Evolutionary conservation across 2,888 invertebrate genomes (phyloP).

Genomic region (Arrhopalites spinosus): DNA sequence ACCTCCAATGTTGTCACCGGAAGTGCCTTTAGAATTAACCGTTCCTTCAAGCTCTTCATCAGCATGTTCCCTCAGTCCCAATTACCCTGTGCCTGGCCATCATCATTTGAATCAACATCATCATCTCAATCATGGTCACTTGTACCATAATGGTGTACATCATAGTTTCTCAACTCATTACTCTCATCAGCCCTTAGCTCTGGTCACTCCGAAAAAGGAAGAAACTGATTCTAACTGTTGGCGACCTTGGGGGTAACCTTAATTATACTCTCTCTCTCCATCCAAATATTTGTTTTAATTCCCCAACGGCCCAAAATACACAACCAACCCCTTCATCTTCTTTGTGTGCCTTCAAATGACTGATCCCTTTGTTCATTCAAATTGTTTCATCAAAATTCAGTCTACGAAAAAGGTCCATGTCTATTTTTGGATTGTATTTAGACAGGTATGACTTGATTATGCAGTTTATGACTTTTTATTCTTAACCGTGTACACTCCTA

Average conservation of each 20-base stretch:
- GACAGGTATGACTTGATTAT: too few relatives aligned
- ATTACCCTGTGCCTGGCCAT: conserved; percentile 27
- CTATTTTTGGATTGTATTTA: too few relatives aligned
- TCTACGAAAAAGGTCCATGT: too few relatives aligned
- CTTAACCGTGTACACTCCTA: too few relatives aligned
- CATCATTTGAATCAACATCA: neutral
- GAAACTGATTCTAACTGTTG: conserved; percentile 41
- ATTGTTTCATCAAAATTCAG: too few relatives aligned
- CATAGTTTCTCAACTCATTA: conserved; percentile 20
- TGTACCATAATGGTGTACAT: neutral
- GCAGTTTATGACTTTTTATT: too few relatives aligned
- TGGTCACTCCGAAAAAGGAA: conserved; percentile 45
- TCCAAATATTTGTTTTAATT: too few relatives aligned
- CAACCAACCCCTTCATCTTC: too few relatives aligned
- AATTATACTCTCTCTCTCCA: too few relatives aligned
- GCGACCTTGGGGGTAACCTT: conserved; percentile 40
- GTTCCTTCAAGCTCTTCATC: conserved; percentile 28
- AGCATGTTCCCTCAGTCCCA: conserved; percentile 38
- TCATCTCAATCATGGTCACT: neutral
- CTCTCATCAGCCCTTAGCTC: conserved; percentile 39
- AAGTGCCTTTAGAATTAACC: conserved; percentile 46
- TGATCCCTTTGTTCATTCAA: too few relatives aligned
- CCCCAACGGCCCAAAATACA: too few relatives aligned
- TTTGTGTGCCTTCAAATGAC: too few relatives aligned
- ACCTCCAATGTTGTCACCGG: conserved; percentile 42